Conservation (phyloP, 2,888 invertebrate species). For the Zonitis immaculata region DNA sequence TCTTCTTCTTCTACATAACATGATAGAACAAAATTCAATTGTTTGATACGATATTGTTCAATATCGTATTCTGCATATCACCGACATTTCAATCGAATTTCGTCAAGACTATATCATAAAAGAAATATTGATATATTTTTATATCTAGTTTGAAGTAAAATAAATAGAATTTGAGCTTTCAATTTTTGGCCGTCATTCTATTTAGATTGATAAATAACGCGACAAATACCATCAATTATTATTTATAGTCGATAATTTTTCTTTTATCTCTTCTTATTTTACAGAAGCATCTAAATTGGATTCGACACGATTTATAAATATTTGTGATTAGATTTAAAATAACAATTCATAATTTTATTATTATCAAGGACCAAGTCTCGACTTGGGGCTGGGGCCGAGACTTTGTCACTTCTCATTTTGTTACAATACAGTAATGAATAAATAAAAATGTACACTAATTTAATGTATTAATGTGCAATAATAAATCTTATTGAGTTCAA, state of each 20-base stretch:
- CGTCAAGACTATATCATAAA: conserved; percentile 1
- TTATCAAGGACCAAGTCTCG: conserved; percentile 24
- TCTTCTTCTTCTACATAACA: too few relatives aligned
- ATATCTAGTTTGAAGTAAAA: conserved; percentile 11
- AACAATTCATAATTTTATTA: conserved; percentile 11
- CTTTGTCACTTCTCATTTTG: conserved; percentile 26
- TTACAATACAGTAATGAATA: conserved; percentile 12
- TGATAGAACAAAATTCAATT: conserved; percentile 22
- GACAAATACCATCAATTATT: conserved; percentile 4
- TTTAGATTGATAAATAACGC: conserved; percentile 14
- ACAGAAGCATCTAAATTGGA: conserved; percentile 34
- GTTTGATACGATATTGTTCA: conserved; percentile 9
- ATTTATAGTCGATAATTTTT: conserved; percentile 8
- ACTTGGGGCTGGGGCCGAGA: conserved; percentile 37
- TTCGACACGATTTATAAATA: conserved; percentile 8
- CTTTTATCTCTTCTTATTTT: conserved; percentile 18
- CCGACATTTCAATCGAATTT: conserved; percentile 4
- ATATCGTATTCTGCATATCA: conserved; percentile 11
- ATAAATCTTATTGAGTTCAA: conserved; percentile 23
- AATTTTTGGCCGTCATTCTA: not conserved
- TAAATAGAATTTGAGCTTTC: conserved; percentile 3
- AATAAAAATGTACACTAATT: conserved; percentile 19
- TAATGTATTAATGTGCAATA: conserved; percentile 37
- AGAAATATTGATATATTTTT: conserved; percentile 10
- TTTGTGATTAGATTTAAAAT: conserved; percentile 27